Evolutionary conservation across 2,888 invertebrate genomes (phyloP), one percentile per base, ranked within the genome.

Genomic region (Spodoptera picta): DNA sequence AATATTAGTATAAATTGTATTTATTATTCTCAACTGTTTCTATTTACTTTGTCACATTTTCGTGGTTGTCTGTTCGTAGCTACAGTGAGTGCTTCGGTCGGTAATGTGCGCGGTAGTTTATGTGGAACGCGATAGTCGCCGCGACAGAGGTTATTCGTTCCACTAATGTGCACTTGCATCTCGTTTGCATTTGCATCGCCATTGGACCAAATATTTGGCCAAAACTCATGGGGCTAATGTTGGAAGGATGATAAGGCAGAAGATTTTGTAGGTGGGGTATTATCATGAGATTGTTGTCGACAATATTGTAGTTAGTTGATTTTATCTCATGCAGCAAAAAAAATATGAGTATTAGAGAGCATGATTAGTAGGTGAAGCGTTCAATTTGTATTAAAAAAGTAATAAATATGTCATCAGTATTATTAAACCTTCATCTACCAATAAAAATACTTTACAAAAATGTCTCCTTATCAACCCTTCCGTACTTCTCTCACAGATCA

Each of bases 21-120:
- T 36, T 36, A 9, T 36, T 36, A 36, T 6, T 36, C 36, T 1
- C 36, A 36, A 2, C 23, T 46, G 7, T 3, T 44, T 19, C 0
- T n/a, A 3, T 2, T 14, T 4, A 6, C 31, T 44, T 24, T 48
- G 7, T 27, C 3, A 9, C 7, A 19, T 12, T 14, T 19, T 6
- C 0, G 4, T 0, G 9, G 76, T 62, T 80, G 27, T 10, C 42
- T 14, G 23, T 60, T 53, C 48, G 23, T 41, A 0, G 0, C 0
- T 14, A 2, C 80, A 23, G 79, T 92, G 84, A 87, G 92, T 91
- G 59, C 49, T 41, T 4, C 41, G 5, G 63, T 70, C 82, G 86
- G 92, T 94, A 94, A 94, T 94, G 94, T 93, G 86, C 86, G 75
- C 81, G 77, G 89, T 94, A 93, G 93, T 94, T 94, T 94, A 94